These are phyloP conservation scores for Podotricha telesiphe DNA, from an alignment of 2,888 invertebrate species.

Conservation along the genomic window DNA sequence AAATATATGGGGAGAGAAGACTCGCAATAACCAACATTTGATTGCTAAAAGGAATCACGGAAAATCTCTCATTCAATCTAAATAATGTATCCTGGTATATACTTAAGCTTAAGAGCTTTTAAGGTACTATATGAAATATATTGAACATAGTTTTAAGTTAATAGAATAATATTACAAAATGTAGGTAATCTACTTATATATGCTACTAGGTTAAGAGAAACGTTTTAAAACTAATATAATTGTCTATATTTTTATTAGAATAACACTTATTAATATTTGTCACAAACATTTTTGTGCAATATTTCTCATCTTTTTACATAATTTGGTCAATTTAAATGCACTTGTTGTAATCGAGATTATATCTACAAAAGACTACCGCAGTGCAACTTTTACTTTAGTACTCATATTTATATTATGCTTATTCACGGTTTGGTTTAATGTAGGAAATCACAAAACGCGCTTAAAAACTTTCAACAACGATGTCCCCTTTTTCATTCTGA, in stretches of 20 bases:
- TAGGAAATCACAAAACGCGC: slow-evolving; percentile 67
- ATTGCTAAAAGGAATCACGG: slow-evolving; percentile 72
- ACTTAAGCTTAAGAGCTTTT: slow-evolving; percentile 11
- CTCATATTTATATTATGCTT: slow-evolving; percentile 57
- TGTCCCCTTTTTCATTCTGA: slow-evolving; percentile 81
- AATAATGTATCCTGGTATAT: slow-evolving; percentile 54
- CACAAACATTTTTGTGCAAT: background rate
- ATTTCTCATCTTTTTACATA: background rate
- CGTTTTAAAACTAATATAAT: no score
- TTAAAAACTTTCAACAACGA: slow-evolving; percentile 80
- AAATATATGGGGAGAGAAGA: slow-evolving; percentile 74
- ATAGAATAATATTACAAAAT: background rate
- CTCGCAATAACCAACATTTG: slow-evolving; percentile 73
- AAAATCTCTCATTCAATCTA: slow-evolving; percentile 60
- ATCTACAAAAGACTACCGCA: slow-evolving; percentile 29
- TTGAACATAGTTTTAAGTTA: background rate
- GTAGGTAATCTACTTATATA: no score
- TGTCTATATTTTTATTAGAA: no score
- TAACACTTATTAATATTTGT: no score
- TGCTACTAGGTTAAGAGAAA: no score
- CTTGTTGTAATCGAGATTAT: background rate
- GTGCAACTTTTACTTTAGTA: slow-evolving; percentile 34
- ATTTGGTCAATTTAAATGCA: background rate
- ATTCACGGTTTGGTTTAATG: slow-evolving; percentile 59
- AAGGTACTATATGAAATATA: background rate